A percentile compares a stretch with the other conserved stretches of the same genome.
These are phyloP conservation scores for Pandemis corylana DNA, from an alignment of 2,888 invertebrate genomes.

Conservation along the genomic window DNA sequence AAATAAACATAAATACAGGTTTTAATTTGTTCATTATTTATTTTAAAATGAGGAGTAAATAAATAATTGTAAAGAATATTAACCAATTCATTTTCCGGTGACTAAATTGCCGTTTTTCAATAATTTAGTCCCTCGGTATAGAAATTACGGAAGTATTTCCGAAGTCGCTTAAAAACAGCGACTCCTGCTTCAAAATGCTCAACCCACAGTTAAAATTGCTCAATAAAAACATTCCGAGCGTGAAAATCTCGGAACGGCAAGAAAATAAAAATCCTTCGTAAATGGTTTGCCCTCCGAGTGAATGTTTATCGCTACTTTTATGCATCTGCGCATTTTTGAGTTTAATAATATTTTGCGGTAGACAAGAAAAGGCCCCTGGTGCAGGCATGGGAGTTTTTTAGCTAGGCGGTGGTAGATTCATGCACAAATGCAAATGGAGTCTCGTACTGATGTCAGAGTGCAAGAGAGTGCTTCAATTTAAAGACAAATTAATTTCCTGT, in stretches of 20 bases:
- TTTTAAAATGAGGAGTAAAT: too few relatives aligned
- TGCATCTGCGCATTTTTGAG: not conserved
- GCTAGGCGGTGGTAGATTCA: too few relatives aligned
- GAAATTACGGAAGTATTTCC: not conserved
- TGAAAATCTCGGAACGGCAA: not conserved
- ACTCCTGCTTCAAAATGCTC: not conserved
- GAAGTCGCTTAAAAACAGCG: not conserved
- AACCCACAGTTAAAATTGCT: not conserved
- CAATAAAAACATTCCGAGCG: slow-evolving; percentile 10
- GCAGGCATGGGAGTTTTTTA: not conserved
- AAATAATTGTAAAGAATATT: too few relatives aligned
- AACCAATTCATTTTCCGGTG: too few relatives aligned
- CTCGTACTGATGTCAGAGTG: too few relatives aligned
- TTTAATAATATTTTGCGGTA: not conserved
- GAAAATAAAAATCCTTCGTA: not conserved
- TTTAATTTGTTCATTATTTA: too few relatives aligned
- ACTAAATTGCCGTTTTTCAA: too few relatives aligned
- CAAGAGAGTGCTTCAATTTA: too few relatives aligned
- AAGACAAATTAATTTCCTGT: too few relatives aligned
- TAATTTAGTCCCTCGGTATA: too few relatives aligned
- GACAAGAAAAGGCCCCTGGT: not conserved
- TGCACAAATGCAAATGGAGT: too few relatives aligned
- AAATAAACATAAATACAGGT: too few relatives aligned
- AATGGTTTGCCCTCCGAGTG: not conserved
- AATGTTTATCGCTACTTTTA: not conserved